phyloP scores from a whole-genome alignment of 2,888 invertebrate genomes.

The Tipula unca region DNA sequence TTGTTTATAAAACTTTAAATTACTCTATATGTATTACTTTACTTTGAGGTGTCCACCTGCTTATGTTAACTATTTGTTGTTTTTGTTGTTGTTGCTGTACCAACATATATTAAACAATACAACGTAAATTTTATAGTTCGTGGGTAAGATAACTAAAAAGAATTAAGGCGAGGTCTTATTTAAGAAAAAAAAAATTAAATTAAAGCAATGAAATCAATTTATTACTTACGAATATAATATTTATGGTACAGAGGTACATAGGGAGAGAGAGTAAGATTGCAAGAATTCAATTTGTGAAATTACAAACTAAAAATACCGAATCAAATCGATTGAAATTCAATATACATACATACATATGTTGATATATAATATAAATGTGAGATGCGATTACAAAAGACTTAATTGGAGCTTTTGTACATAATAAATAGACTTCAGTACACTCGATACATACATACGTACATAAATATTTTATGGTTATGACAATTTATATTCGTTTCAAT shows the following conservation, averaged over 20 bases:
- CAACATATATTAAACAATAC: not conserved
- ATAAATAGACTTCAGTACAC: not conserved
- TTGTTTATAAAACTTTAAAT: not conserved
- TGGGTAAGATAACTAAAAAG: not conserved
- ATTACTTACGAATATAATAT: not conserved
- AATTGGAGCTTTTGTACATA: not conserved
- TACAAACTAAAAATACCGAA: not conserved
- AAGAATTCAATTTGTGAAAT: constrained; percentile 14
- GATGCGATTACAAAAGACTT: not conserved
- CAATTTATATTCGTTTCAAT: not conserved
- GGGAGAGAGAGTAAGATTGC: not conserved
- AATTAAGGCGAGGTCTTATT: constrained; percentile 8
- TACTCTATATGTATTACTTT: not conserved
- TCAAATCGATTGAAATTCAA: not conserved
- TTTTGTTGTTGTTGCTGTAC: not conserved
- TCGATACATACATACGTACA: too few relatives aligned
- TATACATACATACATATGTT: not conserved
- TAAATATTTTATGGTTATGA: not conserved
- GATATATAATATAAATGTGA: not conserved
- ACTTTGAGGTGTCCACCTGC: not conserved
- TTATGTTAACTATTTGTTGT: not conserved
- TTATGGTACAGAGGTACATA: not conserved
- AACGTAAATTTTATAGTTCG: not conserved
- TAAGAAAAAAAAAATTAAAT: not conserved
- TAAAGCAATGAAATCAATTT: not conserved